phyloP scores from a whole-genome alignment of 2,888 invertebrate species.

The Drosophila nigritarsus region DNA sequence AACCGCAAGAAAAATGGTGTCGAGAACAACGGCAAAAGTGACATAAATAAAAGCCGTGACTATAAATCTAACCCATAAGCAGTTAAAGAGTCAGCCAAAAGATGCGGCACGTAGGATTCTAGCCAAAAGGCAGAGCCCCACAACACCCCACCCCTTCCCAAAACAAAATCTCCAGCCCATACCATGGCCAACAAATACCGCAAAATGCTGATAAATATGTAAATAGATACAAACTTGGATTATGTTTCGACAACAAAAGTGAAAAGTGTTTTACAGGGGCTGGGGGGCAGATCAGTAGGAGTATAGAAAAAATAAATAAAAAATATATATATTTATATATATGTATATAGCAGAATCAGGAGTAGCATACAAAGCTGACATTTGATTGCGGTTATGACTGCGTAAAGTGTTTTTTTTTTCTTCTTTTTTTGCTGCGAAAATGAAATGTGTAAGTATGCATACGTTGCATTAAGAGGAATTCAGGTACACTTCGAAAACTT shows the following conservation, averaged over 20 bases:
- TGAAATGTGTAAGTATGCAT: no score
- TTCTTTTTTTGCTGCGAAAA: no score
- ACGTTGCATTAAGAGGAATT: no score
- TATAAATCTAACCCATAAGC: slow-evolving; percentile 75
- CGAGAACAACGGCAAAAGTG: slow-evolving; percentile 58
- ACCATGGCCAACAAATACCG: slow-evolving; percentile 26
- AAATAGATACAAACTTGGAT: slow-evolving; percentile 74
- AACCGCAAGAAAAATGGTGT: slow-evolving; percentile 41
- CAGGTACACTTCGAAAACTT: no score
- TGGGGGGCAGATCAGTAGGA: not conserved
- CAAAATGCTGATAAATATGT: slow-evolving; percentile 74
- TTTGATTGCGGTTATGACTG: slow-evolving; percentile 24
- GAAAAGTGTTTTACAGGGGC: slow-evolving; percentile 52
- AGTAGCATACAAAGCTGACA: slow-evolving; percentile 17
- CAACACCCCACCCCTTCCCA: not conserved
- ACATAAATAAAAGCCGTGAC: slow-evolving; percentile 79
- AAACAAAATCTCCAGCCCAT: not conserved
- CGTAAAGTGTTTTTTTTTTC: slow-evolving; percentile 4
- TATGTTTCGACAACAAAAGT: slow-evolving; percentile 73
- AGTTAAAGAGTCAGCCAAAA: slow-evolving; percentile 69
- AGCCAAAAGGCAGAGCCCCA: not conserved
- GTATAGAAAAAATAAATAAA: not conserved
- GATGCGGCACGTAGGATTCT: slow-evolving; percentile 63
- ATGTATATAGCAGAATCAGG: not conserved
- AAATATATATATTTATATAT: not conserved